phyloP scores from a whole-genome alignment of 2,113 vertebrate species.

The Salvelinus alpinus region DNA sequence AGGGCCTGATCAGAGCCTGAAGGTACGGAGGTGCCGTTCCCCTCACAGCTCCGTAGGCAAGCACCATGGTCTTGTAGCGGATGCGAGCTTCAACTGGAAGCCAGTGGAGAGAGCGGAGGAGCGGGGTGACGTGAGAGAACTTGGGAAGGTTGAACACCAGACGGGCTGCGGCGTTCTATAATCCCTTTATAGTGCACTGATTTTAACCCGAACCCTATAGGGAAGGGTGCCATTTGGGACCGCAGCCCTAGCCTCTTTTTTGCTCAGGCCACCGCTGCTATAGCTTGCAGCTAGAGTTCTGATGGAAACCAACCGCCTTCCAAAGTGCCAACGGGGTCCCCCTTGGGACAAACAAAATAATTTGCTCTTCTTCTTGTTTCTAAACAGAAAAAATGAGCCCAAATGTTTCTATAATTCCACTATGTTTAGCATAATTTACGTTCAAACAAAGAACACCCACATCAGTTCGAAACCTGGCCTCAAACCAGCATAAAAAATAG shows the following conservation, averaged over 20 bases:
- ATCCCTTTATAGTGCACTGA: no score
- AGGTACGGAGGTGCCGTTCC: no score
- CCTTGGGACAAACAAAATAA: constrained; percentile 29
- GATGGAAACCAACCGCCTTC: constrained; percentile 40
- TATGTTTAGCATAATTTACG: constrained; percentile 38
- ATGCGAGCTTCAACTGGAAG: no score
- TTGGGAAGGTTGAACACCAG: no score
- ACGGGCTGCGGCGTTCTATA: no score
- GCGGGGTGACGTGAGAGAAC: no score
- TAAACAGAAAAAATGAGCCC: constrained; percentile 22
- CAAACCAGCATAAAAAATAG: constrained; percentile 32
- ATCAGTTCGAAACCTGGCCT: constrained; percentile 22
- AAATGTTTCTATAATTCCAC: constrained; percentile 46
- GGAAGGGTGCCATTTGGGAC: no score
- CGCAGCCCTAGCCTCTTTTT: constrained; percentile 1
- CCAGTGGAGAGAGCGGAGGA: no score
- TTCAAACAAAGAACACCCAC: constrained; percentile 39
- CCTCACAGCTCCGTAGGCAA: no score
- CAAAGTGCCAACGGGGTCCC: constrained; percentile 8
- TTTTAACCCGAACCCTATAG: no score
- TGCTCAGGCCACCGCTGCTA: constrained; percentile 7
- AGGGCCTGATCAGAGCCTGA: no score
- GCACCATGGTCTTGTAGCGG: no score
- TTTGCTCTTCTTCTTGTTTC: constrained; percentile 31
- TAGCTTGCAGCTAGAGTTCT: constrained; percentile 23